Evolutionary conservation across 2,888 invertebrate species (phyloP), one percentile per base, ranked within the genome.

Genomic region (Agrochola circellaris): DNA sequence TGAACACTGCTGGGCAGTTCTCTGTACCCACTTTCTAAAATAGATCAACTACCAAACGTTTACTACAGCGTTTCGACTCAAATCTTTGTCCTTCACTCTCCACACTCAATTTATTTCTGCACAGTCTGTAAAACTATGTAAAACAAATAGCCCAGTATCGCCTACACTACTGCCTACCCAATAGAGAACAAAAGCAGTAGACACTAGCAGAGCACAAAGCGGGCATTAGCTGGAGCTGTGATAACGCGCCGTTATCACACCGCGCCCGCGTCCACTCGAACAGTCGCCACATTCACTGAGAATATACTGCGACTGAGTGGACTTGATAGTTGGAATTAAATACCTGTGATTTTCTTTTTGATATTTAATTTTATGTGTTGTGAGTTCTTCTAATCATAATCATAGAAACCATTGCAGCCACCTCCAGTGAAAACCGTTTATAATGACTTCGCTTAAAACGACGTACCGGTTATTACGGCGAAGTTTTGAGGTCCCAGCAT

Each of bases 241-340:
- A 96, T 96, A 96, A 95, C 94, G 93, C 91, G 42, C 38, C 92
- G 93, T 95, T 95, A 96, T 96, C 86, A 84, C 96, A 96, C 94
- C 92, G 94, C 94, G 94, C 95, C 94, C 92, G 92, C 90, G 94
- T 93, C 95, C 95, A 93, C 94, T 92, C 91, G 92, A 89, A 92
- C 94, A 93, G 94, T 94, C 95, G 83, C 89, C 94, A 96, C 96
- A 96, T 95, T 96, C 96, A 95, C 95, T 93, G 88, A 89, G 88
- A 85, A 56, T 88, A 58, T 88, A 93, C 87, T 62, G 58, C 89
- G 88, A 80, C 42, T 8, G n/a, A 78, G 0, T 0, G 0, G 1
- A 76, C 66, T 93, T 93, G 92, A 86, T 93, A 90, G 86, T 76
- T 91, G 87, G 91, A 90, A 89, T 64, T n/a, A 7, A n/a, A 56